A percentile compares a stretch with the other conserved stretches of the same genome.
Evolutionary conservation across 2,113 vertebrate genomes (phyloP).

Genomic region (Monarcha castaneiventris): DNA sequence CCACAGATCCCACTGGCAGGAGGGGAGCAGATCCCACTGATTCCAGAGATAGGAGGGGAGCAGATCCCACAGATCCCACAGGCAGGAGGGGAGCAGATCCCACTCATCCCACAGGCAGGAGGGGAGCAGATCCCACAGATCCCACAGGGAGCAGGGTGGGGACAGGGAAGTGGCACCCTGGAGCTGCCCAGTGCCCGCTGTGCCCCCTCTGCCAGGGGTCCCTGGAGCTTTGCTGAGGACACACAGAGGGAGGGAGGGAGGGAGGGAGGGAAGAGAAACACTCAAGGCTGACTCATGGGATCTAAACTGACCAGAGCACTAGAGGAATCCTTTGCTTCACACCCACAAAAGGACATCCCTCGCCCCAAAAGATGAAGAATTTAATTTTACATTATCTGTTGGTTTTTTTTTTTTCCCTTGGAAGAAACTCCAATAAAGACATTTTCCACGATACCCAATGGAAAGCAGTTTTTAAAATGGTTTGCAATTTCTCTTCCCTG

Average conservation of each 20-base stretch:
- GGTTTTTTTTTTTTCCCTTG: background rate
- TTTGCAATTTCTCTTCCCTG: background rate
- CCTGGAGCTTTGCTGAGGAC: background rate
- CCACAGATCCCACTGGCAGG: background rate
- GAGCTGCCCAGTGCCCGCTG: background rate
- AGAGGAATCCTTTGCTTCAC: constrained; percentile 49
- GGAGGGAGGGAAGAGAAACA: constrained; percentile 24
- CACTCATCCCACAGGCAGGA: too few relatives aligned
- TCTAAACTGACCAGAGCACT: background rate
- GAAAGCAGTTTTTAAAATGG: background rate
- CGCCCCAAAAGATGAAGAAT: background rate
- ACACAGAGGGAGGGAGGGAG: background rate
- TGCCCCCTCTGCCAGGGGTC: background rate
- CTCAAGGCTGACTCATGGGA: constrained; percentile 31
- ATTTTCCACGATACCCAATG: background rate
- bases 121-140: background rate
- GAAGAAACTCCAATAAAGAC: background rate
- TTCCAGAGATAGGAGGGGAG: too few relatives aligned
- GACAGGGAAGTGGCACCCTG: background rate
- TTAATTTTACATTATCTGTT: background rate
- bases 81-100: background rate
- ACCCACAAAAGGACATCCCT: constrained; percentile 38
- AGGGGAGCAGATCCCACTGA: background rate
- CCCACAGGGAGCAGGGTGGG: background rate
- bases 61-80: background rate